Conservation (phyloP, 1,140 invertebrate genomes). For the Nebria ingens region DNA sequence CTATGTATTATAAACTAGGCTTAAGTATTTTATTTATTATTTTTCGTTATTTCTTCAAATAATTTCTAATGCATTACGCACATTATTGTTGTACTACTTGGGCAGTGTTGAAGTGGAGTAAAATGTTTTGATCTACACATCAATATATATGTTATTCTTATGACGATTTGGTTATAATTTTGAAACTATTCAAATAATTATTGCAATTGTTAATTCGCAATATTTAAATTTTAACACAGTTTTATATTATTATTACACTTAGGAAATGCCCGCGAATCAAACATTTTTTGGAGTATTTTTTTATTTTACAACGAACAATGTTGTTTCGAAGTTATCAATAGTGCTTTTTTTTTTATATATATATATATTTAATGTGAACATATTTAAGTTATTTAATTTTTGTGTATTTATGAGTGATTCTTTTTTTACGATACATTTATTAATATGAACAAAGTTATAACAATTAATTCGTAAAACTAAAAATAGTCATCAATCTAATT, state of each 20-base stretch:
- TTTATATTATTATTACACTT: background rate
- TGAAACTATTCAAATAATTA: too few species aligned
- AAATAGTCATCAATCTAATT: background rate
- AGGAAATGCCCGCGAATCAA: background rate
- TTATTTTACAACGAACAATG: conserved; percentile 6
- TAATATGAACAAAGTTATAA: conserved; percentile 2
- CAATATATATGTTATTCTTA: too few species aligned
- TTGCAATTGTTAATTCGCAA: conserved; percentile 7
- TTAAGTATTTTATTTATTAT: too few species aligned
- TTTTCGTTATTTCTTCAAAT: too few species aligned
- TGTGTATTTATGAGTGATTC: conserved; percentile 3
- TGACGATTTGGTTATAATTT: too few species aligned
- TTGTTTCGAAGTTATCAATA: background rate
- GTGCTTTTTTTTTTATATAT: background rate
- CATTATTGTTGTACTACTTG: too few species aligned
- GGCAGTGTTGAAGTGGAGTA: too few species aligned
- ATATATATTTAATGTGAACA: background rate
- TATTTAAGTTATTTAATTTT: conserved; percentile 3
- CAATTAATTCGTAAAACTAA: background rate
- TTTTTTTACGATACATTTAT: background rate
- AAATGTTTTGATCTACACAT: too few species aligned
- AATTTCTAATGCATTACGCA: too few species aligned
- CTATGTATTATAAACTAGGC: too few species aligned
- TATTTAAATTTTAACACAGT: conserved; percentile 7
- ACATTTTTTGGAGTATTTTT: background rate